phyloP scores from a whole-genome alignment of 2,797 vertebrate species.

The Sebastes trivittatus region DNA sequence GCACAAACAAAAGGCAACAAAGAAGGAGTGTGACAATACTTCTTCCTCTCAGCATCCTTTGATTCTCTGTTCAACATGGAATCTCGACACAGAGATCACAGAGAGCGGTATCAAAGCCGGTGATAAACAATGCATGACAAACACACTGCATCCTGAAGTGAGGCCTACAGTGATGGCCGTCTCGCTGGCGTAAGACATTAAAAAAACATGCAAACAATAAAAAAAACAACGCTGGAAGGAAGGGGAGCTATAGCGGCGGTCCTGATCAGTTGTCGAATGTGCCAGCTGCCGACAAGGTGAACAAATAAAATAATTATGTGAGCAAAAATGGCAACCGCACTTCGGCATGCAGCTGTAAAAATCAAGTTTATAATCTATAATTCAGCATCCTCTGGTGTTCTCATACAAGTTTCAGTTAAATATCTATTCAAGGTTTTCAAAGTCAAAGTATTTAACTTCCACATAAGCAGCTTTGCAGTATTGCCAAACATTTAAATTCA shows the following conservation, averaged over 20 bases:
- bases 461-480: constrained; percentile 29
- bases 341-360: neutral
- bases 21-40: neutral
- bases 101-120: constrained; percentile 50
- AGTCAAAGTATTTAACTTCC: constrained; percentile 37
- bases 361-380: neutral
- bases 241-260: neutral
- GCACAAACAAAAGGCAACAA: neutral
- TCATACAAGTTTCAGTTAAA: neutral
- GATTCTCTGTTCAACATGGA: neutral
- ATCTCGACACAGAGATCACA: neutral
- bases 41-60: neutral
- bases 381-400: constrained; percentile 6
- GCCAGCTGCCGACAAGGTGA: constrained; percentile 6
- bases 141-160: constrained; percentile 22
- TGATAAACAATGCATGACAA: constrained; percentile 43
- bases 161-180: neutral
- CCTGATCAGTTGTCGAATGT: constrained; percentile 7
- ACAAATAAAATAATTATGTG: constrained; percentile 5
- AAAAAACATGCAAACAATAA: neutral
- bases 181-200: neutral
- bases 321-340: neutral
- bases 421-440: constrained; percentile 18
- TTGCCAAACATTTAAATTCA: constrained; percentile 48
- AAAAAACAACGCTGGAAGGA: neutral